Evolutionary conservation across 2,797 vertebrate species (phyloP), one percentile per base, ranked within the genome.

Genomic region (Alexandromys oeconomus): DNA sequence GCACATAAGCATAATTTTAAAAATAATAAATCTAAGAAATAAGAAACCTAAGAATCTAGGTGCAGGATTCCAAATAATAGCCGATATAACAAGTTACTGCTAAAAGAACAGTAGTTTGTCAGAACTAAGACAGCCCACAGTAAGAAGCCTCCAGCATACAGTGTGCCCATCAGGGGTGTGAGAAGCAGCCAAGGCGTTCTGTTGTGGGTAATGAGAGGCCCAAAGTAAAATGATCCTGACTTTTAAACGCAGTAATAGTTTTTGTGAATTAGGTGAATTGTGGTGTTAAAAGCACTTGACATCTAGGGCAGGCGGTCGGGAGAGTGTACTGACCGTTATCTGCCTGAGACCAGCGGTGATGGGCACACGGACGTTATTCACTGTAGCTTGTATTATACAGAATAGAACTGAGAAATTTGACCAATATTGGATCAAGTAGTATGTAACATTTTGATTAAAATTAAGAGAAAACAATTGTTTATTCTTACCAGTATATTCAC

Each of bases 401-500:
- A 27, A 71, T 84, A 82, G 81, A 93, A 82, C 31, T 87, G 2
- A 11, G 59, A 76, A 76, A 89, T 77, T 78, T 59, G 54, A 4
- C 31, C 87, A 54, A 78, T 91, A 43, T 23, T 67, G 43, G 19
- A 48, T 48, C 5, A 21, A 48, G 43, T 46, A 25, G 19, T 67
- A 13, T 85, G n/a, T 85, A 69, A 67, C 82, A 85, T 48, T 85
- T 85, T 85, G 29, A 61, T 94, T 93, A 63, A 95, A 89, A 86
- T 91, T 46, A 51, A 37, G 13, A 95, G 86, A 93, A 74, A 76
- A 37, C 5, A 61, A 31, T 78, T 84, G 54, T 48, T 91, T 96
- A 29, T 94, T 81, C 37, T 88, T 91, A 34, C 29, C 27, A 63
- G 19, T 69, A 4, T 81, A 65, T 90, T 76, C 76, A 84, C 80